These are phyloP conservation scores for Flabesymbios commensalis DNA, from an alignment of 2,888 invertebrate genomes.

Conservation along the genomic window DNA sequence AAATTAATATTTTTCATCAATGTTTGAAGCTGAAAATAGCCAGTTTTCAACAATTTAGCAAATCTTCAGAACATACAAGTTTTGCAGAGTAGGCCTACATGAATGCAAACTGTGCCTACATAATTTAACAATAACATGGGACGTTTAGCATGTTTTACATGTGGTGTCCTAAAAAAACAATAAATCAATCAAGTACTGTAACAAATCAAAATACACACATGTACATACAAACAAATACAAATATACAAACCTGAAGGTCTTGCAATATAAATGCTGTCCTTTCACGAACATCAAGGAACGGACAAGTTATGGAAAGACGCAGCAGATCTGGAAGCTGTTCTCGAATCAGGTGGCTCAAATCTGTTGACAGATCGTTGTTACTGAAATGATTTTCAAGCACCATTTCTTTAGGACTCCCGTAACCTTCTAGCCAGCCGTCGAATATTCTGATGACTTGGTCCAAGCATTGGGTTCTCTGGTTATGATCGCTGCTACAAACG, in stretches of 20 bases:
- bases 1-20: too few relatives aligned
- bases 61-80: too few relatives aligned
- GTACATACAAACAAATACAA: background rate
- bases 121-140: too few relatives aligned
- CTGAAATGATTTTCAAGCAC: constrained; percentile 16
- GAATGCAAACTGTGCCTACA: too few relatives aligned
- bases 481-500: constrained; percentile 36
- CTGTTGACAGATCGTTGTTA: constrained; percentile 13
- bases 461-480: constrained; percentile 36
- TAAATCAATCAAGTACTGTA: too few relatives aligned
- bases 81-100: too few relatives aligned
- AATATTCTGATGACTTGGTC: constrained; percentile 32
- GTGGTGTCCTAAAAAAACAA: too few relatives aligned
- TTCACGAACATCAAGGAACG: constrained; percentile 68
- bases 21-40: too few relatives aligned
- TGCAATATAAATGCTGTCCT: constrained; percentile 67
- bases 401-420: constrained; percentile 39
- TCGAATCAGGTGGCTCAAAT: constrained; percentile 63
- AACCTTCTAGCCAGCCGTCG: constrained; percentile 41
- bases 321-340: constrained; percentile 67
- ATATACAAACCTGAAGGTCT: constrained; percentile 66
- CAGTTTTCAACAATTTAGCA: too few relatives aligned
- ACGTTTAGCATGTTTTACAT: too few relatives aligned
- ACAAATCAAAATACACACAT: too few relatives aligned
- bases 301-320: constrained; percentile 67